These are phyloP conservation scores for Plectropomus leopardus DNA, from an alignment of 2,113 vertebrate genomes.

Conservation along the genomic window DNA sequence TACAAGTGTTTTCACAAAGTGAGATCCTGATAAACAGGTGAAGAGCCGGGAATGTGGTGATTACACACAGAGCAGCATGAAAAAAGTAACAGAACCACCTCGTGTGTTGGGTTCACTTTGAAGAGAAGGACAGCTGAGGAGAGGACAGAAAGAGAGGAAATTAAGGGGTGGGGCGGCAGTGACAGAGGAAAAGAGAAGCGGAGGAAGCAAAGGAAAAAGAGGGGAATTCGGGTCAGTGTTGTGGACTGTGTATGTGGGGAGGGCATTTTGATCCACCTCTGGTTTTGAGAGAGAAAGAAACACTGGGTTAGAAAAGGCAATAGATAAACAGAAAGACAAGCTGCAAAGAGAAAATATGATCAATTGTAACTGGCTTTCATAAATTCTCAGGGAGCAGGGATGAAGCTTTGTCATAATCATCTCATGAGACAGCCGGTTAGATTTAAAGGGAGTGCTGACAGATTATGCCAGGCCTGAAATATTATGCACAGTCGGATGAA, in stretches of 20 bases:
- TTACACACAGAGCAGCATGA: constrained; percentile 41
- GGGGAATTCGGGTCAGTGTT: constrained; percentile 72
- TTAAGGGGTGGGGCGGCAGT: constrained; percentile 56
- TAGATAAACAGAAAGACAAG: constrained; percentile 35
- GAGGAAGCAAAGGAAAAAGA: constrained; percentile 52
- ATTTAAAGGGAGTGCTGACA: constrained; percentile 36
- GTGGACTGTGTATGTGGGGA: constrained; percentile 53
- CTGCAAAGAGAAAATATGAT: constrained; percentile 48
- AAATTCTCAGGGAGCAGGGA: constrained; percentile 40
- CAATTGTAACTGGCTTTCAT: constrained; percentile 50
- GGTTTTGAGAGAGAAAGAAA: constrained; percentile 43
- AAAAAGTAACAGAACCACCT: constrained; percentile 43
- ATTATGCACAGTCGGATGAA: constrained; percentile 27
- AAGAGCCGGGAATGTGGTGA: constrained; percentile 54
- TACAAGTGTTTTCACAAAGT: constrained; percentile 73
- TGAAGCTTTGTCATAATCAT: constrained; percentile 42
- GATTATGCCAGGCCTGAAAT: constrained; percentile 33
- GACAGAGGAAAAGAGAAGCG: constrained; percentile 60
- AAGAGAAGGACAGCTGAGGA: constrained; percentile 55
- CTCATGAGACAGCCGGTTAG: constrained; percentile 19
- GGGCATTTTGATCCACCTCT: constrained; percentile 54
- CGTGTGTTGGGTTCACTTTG: constrained; percentile 42
- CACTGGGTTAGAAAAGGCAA: constrained; percentile 35
- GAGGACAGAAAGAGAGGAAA: constrained; percentile 63
- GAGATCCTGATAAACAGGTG: constrained; percentile 76